These are phyloP conservation scores for Pseudomugil gertrudae DNA, from an alignment of 2,797 vertebrate genomes.

Conservation along the genomic window DNA sequence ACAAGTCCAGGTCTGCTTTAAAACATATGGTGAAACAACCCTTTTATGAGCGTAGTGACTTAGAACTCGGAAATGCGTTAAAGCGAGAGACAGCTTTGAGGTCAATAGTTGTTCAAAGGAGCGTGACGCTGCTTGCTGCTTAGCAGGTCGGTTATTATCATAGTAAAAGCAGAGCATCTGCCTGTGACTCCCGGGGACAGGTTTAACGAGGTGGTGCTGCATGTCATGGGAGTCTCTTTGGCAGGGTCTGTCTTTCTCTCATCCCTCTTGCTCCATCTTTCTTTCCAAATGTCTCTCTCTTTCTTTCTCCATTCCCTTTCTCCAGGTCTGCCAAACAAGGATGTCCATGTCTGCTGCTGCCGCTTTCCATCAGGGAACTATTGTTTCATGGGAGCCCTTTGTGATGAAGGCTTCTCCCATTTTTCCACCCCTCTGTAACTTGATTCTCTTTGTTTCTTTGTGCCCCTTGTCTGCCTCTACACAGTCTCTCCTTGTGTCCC, in stretches of 20 bases:
- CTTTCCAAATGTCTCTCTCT: neutral
- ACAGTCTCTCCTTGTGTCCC: conserved; percentile 14
- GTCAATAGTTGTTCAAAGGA: conserved; percentile 70
- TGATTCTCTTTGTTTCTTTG: conserved; percentile 40
- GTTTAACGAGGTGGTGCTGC: conserved; percentile 71
- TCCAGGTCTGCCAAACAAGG: conserved; percentile 48
- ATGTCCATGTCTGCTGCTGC: conserved; percentile 54
- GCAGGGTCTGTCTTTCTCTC: conserved; percentile 49
- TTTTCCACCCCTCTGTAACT: conserved; percentile 42
- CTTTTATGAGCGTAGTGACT: conserved; percentile 33
- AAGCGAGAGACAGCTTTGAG: conserved; percentile 58
- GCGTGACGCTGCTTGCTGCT: conserved; percentile 62
- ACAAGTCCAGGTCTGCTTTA: conserved; percentile 30
- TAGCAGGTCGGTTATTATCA: conserved; percentile 70
- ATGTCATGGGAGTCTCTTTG: conserved; percentile 57
- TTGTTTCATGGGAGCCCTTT: conserved; percentile 62
- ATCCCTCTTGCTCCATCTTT: conserved; percentile 12
- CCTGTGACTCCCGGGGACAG: conserved; percentile 65
- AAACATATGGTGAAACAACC: conserved; percentile 37
- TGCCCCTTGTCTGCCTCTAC: conserved; percentile 27
- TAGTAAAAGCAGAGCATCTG: conserved; percentile 70
- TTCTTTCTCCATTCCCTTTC: conserved; percentile 15
- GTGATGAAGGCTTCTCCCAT: conserved; percentile 44
- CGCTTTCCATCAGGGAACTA: conserved; percentile 57
- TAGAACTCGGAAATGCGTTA: conserved; percentile 42